phyloP scores from a whole-genome alignment of 2,888 invertebrate species.

The Apoderus coryli region DNA sequence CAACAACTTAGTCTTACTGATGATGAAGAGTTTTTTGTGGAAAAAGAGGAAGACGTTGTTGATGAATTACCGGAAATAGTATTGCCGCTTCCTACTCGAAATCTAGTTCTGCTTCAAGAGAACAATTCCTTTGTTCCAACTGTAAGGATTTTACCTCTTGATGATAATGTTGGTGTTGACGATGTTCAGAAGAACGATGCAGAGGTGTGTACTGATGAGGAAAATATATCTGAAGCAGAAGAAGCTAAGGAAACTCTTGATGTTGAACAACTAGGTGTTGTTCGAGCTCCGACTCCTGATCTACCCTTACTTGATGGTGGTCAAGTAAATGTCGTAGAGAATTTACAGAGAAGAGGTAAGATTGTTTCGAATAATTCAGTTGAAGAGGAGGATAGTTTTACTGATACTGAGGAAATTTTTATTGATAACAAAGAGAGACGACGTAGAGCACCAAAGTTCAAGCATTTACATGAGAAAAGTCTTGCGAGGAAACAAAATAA shows the following conservation, averaged over 20 bases:
- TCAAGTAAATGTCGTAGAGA: constrained; percentile 18
- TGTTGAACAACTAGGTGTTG: constrained; percentile 8
- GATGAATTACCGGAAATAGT: constrained; percentile 20
- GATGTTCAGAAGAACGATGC: constrained; percentile 13
- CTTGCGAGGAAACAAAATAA: too few species aligned
- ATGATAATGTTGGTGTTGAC: constrained; percentile 22
- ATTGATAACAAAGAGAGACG: constrained; percentile 14
- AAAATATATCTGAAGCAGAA: constrained; percentile 29
- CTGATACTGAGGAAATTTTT: constrained; percentile 23
- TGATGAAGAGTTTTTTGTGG: constrained; percentile 18
- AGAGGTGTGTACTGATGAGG: constrained; percentile 23
- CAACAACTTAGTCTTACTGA: constrained; percentile 22
- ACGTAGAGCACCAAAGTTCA: constrained; percentile 20
- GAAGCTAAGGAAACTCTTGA: constrained; percentile 21
- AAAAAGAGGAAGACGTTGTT: constrained; percentile 20
- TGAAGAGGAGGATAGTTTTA: constrained; percentile 15
- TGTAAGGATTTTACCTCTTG: constrained; percentile 33
- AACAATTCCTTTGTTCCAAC: constrained; percentile 26
- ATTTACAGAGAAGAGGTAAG: constrained; percentile 10
- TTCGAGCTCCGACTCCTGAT: constrained; percentile 18
- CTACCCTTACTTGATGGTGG: constrained; percentile 22
- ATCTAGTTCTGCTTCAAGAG: constrained; percentile 29
- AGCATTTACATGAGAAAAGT: constrained; percentile 18
- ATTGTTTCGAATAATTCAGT: constrained; percentile 2
- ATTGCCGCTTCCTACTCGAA: constrained; percentile 34